Evolutionary conservation across 2,888 invertebrate genomes (phyloP).

Genomic region (Ectropis crepuscularia): DNA sequence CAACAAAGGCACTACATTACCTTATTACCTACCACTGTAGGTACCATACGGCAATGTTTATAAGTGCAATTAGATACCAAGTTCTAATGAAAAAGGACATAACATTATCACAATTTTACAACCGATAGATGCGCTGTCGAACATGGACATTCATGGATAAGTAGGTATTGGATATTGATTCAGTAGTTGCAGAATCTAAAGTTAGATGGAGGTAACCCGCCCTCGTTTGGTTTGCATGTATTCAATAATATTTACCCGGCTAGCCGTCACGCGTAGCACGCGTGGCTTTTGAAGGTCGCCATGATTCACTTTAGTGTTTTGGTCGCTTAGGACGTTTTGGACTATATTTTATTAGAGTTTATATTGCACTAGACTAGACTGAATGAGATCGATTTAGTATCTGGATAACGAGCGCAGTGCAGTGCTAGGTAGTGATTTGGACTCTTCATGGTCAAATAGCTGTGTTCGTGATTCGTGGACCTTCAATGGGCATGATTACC

Average conservation of each 20-base stretch:
- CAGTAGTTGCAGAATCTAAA: constrained; percentile 30
- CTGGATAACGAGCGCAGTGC: too few relatives aligned
- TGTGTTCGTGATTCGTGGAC: too few relatives aligned
- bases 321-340: constrained; percentile 3
- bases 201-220: constrained; percentile 38
- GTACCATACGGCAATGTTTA: constrained; percentile 21
- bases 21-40: constrained; percentile 7
- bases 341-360: constrained; percentile 3
- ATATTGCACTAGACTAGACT: neutral
- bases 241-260: constrained; percentile 31
- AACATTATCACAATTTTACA: constrained; percentile 6
- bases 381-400: neutral
- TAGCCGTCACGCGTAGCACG: constrained; percentile 28
- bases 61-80: constrained; percentile 13
- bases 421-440: too few relatives aligned
- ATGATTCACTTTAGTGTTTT: constrained; percentile 23
- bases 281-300: constrained; percentile 40
- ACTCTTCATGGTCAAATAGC: too few relatives aligned
- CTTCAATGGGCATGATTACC: too few relatives aligned
- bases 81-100: constrained; percentile 18
- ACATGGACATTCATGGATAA: constrained; percentile 2
- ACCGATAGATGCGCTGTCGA: neutral
- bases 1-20: constrained; percentile 7
- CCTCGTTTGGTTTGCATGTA: constrained; percentile 13
- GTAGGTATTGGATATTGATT: constrained; percentile 33